Base-by-base conservation (phyloP, 2,888 invertebrate genomes). In the Myopa tessellatipennis region DNA sequence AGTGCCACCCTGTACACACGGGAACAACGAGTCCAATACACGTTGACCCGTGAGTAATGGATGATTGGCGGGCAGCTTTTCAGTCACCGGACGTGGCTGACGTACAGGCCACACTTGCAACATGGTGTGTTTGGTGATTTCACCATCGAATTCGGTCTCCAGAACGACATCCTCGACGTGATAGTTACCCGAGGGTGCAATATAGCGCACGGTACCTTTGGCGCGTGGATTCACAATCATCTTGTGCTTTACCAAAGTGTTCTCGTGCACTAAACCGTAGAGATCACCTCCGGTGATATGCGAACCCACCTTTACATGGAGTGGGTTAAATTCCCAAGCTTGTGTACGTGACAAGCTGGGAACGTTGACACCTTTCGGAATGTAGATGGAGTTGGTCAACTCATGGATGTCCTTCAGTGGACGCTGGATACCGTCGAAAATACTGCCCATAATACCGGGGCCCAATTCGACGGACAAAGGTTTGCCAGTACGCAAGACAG, bases 61-160 rank as follows among this genome's bases (percentile, higher is more conserved):
- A 90, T 98, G 95, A 92, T 99, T 99, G 86, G 99, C 98, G 78
- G 98, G 98, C 84, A 99, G 91, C 91, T 99, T 99, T 91, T 99
- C 99, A 26, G 98, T 96, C 79, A 95, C 94, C 60, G 99, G 99
- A 82, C 99, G 92, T 79, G 98, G 97, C 90, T 98, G 97, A 89
- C 99, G 95, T 84, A 99, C 99, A 8, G 99, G 99, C 99, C 99
- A 99, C 81, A 99, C 96, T 92, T 99, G 99, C 90, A 99, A 91
- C 99, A 99, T 99, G 80, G 93, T 94, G 91, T 94, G 98, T 89
- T 96, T 93, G 79, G 94, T 93, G 87, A 93, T 94, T 89, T 98
- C 96, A 26, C 98, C 98, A 90, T 99, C 98, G 91, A 99, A 99
- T 90, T 99, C 99, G 0, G 98, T 97, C 91, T 99, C 99, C 87